Base-by-base conservation (phyloP, 2,888 invertebrate species). In the Sialis lutaria region DNA sequence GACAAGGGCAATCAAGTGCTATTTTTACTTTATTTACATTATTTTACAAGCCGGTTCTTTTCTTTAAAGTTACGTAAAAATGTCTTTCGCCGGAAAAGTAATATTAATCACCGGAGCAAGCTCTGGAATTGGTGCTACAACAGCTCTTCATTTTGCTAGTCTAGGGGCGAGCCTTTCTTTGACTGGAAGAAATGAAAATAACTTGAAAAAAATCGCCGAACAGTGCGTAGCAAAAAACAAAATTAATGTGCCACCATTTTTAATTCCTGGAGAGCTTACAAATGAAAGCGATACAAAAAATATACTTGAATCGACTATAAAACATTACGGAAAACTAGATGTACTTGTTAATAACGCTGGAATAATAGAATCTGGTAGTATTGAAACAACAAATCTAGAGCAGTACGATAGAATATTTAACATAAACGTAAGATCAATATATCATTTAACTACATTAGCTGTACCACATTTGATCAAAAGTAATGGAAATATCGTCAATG, bases 311-410 rank as follows among this genome's bases (percentile, higher is more conserved):
- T 73, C 75, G 33, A 86, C 89, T 0, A 62, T 91, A 1, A 68
- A 77, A 33, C 79, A 82, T 55, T 90, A 74, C 58, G 82, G 82
- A 0, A 76, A 77, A 60, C 64, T 91, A 8, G 87, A 91, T 64
- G 77, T 90, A n/a, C 63, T 91, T 44, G 74, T 91, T 0, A 91
- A 96, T 63, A 91, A 87, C 67, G 95, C 95, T 10, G 95, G 95
- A 4, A 77, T 86, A 32, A 64, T 92, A 30, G 85, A 83, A 59
- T 68, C 68, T 1, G 95, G 93, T 33, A 73, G 76, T 2, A 90
- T 93, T 55, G 93, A 95, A 65, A 84, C 74, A 52, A 87, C 92
- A 0, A 75, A 75, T 13, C 58, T 96, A 55, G 85, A 85, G 42
- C 91, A 92, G 58, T 95, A 80, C 59, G 96, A 97, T 62, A 72